Evolutionary conservation across 2,113 vertebrate species (phyloP).

Genomic region (Tychaedon coryphoeus): DNA sequence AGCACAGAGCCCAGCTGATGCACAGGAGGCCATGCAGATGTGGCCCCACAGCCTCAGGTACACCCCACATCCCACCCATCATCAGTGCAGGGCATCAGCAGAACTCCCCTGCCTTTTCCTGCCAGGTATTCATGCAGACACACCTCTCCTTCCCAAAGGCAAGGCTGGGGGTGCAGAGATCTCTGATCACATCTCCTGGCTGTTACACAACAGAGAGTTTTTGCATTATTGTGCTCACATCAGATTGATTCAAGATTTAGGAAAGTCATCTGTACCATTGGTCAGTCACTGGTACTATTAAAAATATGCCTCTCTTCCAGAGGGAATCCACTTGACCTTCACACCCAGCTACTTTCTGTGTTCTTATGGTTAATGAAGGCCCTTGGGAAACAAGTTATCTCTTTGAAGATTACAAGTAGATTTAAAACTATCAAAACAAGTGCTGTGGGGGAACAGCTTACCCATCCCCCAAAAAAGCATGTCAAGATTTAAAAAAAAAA

Average conservation of each 20-base stretch:
- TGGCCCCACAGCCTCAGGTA: neutral
- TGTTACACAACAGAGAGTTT: neutral
- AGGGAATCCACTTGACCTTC: neutral
- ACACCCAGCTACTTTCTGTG: neutral
- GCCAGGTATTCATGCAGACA: rapidly evolving
- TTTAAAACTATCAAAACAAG: neutral
- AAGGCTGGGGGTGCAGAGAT: neutral
- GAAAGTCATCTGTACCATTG: neutral
- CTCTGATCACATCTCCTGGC: neutral
- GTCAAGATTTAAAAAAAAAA: neutral
- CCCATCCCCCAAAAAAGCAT: neutral
- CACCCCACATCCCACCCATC: rapidly evolving
- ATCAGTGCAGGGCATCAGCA: neutral
- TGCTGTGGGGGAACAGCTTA: neutral
- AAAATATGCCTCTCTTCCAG: neutral
- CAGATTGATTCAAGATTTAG: neutral
- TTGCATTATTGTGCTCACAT: neutral
- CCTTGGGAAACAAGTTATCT: neutral
- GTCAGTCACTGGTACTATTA: neutral
- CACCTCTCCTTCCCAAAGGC: neutral
- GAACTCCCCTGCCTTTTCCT: neutral
- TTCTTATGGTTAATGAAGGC: neutral
- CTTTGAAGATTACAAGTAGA: neutral
- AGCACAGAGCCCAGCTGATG: neutral
- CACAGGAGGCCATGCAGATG: rapidly evolving